A percentile compares a stretch with the other conserved stretches of the same genome.
Evolutionary conservation across 2,113 vertebrate species (phyloP).

Genomic region (Pachycephala philippinensis): DNA sequence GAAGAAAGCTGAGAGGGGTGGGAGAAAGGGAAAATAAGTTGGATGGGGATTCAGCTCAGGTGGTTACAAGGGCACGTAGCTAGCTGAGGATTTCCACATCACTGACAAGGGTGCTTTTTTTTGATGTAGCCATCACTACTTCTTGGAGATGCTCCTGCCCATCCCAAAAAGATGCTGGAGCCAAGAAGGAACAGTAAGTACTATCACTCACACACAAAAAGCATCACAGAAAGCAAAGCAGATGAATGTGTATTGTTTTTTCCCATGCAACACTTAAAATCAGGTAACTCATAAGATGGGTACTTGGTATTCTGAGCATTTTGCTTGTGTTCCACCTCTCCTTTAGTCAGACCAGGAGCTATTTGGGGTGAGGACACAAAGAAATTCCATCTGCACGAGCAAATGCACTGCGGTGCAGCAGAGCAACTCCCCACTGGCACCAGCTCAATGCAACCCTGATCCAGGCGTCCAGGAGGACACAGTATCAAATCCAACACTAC

Average conservation of each 20-base stretch:
- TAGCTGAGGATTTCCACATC: background rate
- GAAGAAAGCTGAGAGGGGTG: background rate
- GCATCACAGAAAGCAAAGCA: background rate
- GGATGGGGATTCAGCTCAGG: background rate
- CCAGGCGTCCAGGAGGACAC: background rate
- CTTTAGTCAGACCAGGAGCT: background rate
- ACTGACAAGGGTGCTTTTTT: background rate
- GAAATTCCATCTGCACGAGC: background rate
- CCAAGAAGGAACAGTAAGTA: background rate
- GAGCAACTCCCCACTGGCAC: background rate
- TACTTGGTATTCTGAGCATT: background rate
- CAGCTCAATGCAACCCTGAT: background rate
- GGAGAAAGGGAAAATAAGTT: background rate
- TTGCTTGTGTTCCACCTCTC: background rate
- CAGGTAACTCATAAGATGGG: background rate
- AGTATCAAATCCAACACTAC: background rate
- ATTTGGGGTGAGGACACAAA: background rate
- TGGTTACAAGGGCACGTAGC: background rate
- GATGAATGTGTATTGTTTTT: background rate
- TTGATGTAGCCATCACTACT: background rate
- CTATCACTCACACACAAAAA: background rate
- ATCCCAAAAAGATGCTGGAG: background rate
- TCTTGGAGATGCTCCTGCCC: background rate
- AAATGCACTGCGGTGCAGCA: background rate
- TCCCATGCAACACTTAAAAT: background rate